phyloP scores from a whole-genome alignment of 2,797 vertebrate species.

The Rhodeus uyekii region DNA sequence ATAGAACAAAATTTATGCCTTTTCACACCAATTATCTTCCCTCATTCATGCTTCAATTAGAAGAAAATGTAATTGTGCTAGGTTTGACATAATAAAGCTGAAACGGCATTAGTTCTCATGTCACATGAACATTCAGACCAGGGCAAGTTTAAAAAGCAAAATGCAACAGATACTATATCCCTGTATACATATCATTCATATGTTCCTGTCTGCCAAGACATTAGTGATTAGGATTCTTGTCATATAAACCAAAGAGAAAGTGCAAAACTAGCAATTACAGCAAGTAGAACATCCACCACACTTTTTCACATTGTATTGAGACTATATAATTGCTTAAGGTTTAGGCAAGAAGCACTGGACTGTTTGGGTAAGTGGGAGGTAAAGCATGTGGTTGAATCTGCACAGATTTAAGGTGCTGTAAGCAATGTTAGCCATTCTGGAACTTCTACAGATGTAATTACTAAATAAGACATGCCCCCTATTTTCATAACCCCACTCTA shows the following conservation, averaged over 20 bases:
- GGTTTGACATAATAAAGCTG: not conserved
- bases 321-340: not conserved
- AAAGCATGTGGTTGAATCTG: slow-evolving; percentile 3
- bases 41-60: not conserved
- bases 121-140: not conserved
- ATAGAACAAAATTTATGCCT: not conserved
- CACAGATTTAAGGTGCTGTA: slow-evolving; percentile 8
- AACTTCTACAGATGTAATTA: not conserved
- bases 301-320: not conserved
- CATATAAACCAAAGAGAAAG: not conserved
- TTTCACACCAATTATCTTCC: not conserved
- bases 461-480: not conserved
- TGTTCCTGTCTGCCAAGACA: not conserved
- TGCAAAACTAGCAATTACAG: slow-evolving; percentile 33
- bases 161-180: not conserved
- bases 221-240: not conserved
- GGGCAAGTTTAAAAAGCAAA: not conserved
- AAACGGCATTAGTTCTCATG: not conserved
- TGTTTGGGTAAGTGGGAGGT: not conserved
- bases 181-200: not conserved
- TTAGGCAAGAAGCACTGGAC: slow-evolving; percentile 2
- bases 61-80: not conserved
- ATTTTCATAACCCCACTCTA: not conserved
- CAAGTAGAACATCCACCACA: not conserved
- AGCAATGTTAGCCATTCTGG: not conserved